Evolutionary conservation across 2,888 invertebrate genomes (phyloP).

Genomic region (Choristoneura rosaceana): DNA sequence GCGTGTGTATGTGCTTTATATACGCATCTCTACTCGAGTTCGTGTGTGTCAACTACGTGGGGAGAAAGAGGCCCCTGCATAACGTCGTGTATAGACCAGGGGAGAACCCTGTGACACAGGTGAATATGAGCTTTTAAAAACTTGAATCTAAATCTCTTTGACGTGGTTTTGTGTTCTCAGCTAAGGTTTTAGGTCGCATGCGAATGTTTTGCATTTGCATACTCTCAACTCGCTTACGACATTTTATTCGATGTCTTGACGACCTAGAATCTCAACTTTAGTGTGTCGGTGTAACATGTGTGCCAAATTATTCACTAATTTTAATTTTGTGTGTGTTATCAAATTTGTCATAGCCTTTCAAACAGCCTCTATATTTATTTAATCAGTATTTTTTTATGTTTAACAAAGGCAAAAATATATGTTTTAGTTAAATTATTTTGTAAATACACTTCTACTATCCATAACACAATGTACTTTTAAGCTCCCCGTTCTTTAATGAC

Average conservation of each 20-base stretch:
- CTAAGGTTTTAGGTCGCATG: conserved; percentile 35
- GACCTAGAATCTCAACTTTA: conserved; percentile 32
- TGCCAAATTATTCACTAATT: conserved; percentile 1
- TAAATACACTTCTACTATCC: background rate
- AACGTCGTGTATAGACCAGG: conserved; percentile 96
- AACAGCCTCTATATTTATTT: background rate
- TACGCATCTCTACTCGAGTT: conserved; percentile 97
- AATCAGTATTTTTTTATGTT: background rate
- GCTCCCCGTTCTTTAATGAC: background rate
- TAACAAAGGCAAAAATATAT: background rate
- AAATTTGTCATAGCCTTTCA: background rate
- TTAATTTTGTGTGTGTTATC: background rate
- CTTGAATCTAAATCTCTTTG: conserved; percentile 35
- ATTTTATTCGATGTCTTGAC: background rate
- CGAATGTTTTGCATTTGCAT: background rate
- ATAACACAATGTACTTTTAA: background rate
- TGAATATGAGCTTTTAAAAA: conserved; percentile 67
- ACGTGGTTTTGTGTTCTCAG: conserved; percentile 40
- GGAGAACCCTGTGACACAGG: conserved; percentile 96
- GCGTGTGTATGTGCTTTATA: conserved; percentile 98
- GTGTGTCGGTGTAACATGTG: conserved; percentile 21
- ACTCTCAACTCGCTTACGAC: background rate
- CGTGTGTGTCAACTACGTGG: conserved; percentile 97
- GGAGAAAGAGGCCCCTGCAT: conserved; percentile 94
- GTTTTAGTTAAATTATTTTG: background rate